These are phyloP conservation scores for Sebastes diploproa DNA, from an alignment of 2,797 vertebrate genomes.

Conservation along the genomic window DNA sequence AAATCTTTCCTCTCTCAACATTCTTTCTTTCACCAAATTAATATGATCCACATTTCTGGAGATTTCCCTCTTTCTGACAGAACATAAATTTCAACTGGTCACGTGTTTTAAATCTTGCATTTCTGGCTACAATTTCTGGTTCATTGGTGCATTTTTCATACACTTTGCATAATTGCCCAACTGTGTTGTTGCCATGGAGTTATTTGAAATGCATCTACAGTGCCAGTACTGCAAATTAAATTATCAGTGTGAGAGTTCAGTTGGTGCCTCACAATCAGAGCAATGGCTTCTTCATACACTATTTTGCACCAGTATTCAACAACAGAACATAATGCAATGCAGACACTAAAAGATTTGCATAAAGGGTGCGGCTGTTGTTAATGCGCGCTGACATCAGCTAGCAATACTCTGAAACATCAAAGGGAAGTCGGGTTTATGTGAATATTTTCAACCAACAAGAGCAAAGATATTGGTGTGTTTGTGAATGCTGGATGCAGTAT, in stretches of 20 bases:
- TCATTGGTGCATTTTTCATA: not conserved
- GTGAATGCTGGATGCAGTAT: not conserved
- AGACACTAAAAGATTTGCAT: not conserved
- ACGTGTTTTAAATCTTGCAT: not conserved
- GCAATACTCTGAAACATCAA: not conserved
- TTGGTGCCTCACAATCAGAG: not conserved
- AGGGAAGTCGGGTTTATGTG: not conserved
- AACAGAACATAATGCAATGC: not conserved
- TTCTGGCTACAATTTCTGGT: not conserved
- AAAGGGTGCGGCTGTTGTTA: not conserved
- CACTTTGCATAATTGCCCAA: not conserved
- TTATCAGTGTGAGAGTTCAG: not conserved
- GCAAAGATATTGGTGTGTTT: not conserved
- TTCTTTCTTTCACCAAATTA: conserved; percentile 1
- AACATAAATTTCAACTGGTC: not conserved
- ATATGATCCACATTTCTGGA: not conserved
- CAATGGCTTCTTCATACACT: not conserved
- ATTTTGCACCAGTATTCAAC: not conserved
- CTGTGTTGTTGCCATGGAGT: not conserved
- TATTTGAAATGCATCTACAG: not conserved
- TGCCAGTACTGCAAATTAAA: not conserved
- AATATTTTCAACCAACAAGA: not conserved
- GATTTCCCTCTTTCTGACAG: not conserved
- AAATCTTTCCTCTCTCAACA: not conserved
- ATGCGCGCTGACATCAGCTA: not conserved